Conservation (phyloP, 2,888 invertebrate genomes). For the Griposia aprilina region DNA sequence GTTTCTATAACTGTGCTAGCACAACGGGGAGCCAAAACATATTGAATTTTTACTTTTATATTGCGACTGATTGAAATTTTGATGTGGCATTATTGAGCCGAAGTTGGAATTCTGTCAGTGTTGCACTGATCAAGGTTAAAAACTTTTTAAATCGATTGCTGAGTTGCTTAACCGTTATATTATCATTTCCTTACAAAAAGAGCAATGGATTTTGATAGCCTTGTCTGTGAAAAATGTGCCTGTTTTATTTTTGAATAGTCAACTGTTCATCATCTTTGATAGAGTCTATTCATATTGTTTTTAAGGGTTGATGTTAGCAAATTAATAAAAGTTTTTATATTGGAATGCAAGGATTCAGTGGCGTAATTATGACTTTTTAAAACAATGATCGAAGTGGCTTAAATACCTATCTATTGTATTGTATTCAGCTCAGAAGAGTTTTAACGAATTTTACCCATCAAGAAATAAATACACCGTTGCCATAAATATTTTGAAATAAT, state of each 20-base stretch:
- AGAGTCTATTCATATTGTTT: conserved; percentile 64
- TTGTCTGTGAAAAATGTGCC: background rate
- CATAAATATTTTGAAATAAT: background rate
- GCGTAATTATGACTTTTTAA: background rate
- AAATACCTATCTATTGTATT: background rate
- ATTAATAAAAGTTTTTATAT: conserved; percentile 55
- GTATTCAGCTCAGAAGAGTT: background rate
- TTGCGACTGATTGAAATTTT: conserved; percentile 45
- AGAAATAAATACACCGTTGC: background rate
- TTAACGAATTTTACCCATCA: background rate
- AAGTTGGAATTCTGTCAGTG: conserved; percentile 6
- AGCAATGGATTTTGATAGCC: background rate
- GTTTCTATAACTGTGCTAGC: conserved; percentile 54
- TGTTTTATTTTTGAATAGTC: conserved; percentile 41
- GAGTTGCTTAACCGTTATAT: background rate
- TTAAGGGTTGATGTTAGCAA: conserved; percentile 65
- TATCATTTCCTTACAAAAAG: background rate
- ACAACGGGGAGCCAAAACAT: conserved; percentile 68
- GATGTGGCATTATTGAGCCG: conserved; percentile 11
- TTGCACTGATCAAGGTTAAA: conserved; percentile 14
- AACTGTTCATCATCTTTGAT: conserved; percentile 69
- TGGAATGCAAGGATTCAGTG: background rate
- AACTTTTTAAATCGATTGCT: background rate
- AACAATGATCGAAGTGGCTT: background rate
- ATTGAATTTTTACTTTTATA: conserved; percentile 1